These are phyloP conservation scores for cattle (Bos taurus) DNA, from an alignment of 2,113 vertebrate genomes.

Conservation along the genomic window ARS-UCD2.0 NC_037356.1:48188001-48188500, in stretches of 20 bases:
- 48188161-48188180: fast-evolving
- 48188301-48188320: background rate
- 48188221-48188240: background rate
- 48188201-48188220: background rate
- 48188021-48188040: background rate
- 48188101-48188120: background rate
- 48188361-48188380: fast-evolving
- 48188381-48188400: background rate
- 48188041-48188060: background rate
- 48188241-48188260: background rate
- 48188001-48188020: background rate
- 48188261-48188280: background rate
- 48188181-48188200: fast-evolving
- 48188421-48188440: background rate
- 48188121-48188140: background rate
- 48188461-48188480: fast-evolving
- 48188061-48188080: fast-evolving
- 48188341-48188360: background rate
- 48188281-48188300: background rate
- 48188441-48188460: background rate
- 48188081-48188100: no score
- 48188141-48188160: background rate
- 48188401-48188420: background rate
- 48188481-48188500: fast-evolving
- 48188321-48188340: background rate